Base-by-base conservation (phyloP, 2,888 invertebrate species). In the Drosophila gaucha region DNA sequence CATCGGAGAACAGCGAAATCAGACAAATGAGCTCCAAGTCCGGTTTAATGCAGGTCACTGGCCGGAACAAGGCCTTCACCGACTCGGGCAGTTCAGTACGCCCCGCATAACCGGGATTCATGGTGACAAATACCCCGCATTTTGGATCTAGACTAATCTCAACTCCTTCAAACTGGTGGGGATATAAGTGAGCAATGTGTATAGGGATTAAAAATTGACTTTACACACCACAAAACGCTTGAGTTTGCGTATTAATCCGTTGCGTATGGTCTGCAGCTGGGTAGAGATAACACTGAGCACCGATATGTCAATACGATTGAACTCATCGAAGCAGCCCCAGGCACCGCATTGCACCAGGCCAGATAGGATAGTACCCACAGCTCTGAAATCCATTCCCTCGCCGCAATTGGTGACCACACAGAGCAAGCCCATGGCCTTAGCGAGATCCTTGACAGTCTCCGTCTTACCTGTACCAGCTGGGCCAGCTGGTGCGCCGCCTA, bases 291-390 rank as follows among this genome's bases (percentile, higher is more conserved):
- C 98, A 14, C 97, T 98, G 18, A 98, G 92, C 44, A 98, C 97
- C 0, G 98, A 97, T 4, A 97, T 95, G 73, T 98, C 97, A 74
- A 98, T 98, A 31, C 97, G 93, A 91, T 98, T 98, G 92, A 98
- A 98, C 92, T 98, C 97, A 80, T 98, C 98, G 89, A 98, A 98
- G 90, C 98, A 98, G 1, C 98, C 98, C 98, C 98, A 98, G 2
- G 97, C 97, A 0, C 98, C 98, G 43, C 91, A 92, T 50, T 92
- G 92, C 0, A 90, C 85, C 39, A 92, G 64, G 0, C 92, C 92
- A 0, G 95, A 94, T 5, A 97, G 92, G 72, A 95, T 96, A 35
- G 94, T 94, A 6, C 95, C 95, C 47, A 97, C 95, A 2, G 97
- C 96, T 75, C 96, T 94, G 90, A 95, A 96, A 92, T 97, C 97